Evolutionary conservation across 2,888 invertebrate species (phyloP).

Genomic region (Alloscopus bannaensis): DNA sequence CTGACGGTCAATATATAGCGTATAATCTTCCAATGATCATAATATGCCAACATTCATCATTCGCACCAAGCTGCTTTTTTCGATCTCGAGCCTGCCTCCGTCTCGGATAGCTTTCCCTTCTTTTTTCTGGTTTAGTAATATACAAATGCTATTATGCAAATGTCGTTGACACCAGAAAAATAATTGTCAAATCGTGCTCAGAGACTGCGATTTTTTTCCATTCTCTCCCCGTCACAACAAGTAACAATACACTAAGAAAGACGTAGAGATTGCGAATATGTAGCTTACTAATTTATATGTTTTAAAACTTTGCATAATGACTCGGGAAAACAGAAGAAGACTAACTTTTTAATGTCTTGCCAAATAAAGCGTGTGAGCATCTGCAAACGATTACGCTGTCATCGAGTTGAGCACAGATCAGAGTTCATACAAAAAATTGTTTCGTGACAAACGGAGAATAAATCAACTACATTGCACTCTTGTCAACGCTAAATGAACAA

Average conservation of each 20-base stretch:
- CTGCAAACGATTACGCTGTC: neutral
- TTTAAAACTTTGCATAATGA: neutral
- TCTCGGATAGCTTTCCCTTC: too few species aligned
- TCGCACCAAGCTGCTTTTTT: too few species aligned
- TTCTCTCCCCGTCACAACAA: neutral
- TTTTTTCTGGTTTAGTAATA: neutral
- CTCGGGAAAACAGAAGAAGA: too few species aligned
- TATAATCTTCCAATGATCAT: neutral
- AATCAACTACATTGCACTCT: neutral
- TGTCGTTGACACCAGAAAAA: conserved; percentile 3
- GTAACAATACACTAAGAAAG: neutral
- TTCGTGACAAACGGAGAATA: neutral
- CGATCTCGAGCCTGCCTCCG: too few species aligned
- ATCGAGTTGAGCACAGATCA: neutral
- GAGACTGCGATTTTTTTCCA: neutral
- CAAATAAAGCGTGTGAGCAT: too few species aligned
- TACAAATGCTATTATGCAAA: too few species aligned
- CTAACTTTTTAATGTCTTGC: too few species aligned
- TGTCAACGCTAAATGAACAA: neutral
- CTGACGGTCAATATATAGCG: neutral
- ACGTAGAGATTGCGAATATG: too few species aligned
- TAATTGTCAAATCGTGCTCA: conserved; percentile 1
- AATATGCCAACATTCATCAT: neutral
- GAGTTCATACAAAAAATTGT: neutral
- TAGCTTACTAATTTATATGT: too few species aligned